Conservation (phyloP, 2,113 vertebrate genomes). For the Pan troglodytes region DNA sequence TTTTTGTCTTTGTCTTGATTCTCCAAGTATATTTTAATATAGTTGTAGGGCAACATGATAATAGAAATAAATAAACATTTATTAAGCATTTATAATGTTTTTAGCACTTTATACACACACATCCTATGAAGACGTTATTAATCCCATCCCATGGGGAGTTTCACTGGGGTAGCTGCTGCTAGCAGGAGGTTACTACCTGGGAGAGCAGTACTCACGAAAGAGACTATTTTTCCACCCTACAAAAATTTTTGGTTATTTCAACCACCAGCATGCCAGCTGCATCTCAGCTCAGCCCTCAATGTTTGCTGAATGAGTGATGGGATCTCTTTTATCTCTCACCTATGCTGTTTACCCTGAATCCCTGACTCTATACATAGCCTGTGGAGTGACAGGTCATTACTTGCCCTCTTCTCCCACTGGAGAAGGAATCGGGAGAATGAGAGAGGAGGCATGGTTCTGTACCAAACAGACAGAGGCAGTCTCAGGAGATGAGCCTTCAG, state of each 20-base stretch:
- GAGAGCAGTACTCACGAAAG: background rate
- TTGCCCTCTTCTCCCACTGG: background rate
- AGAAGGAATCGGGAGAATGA: background rate
- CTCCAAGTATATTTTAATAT: background rate
- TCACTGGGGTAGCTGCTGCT: background rate
- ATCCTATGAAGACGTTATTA: background rate
- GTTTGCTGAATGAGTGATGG: background rate
- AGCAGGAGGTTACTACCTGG: background rate
- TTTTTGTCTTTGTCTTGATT: slow-evolving; percentile 31
- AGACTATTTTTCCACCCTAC: background rate
- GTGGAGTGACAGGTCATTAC: background rate
- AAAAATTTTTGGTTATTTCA: background rate
- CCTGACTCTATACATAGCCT: background rate
- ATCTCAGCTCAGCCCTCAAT: background rate
- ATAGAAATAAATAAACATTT: background rate
- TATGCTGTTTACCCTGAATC: background rate
- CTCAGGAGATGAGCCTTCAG: background rate
- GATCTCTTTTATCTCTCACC: background rate
- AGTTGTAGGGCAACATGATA: background rate
- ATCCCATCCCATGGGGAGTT: background rate
- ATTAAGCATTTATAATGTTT: background rate
- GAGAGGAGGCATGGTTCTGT: background rate
- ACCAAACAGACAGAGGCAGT: background rate
- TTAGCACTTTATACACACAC: background rate
- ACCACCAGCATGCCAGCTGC: background rate